phyloP scores from a whole-genome alignment of 2,113 vertebrate genomes.

The Ameiurus melas region DNA sequence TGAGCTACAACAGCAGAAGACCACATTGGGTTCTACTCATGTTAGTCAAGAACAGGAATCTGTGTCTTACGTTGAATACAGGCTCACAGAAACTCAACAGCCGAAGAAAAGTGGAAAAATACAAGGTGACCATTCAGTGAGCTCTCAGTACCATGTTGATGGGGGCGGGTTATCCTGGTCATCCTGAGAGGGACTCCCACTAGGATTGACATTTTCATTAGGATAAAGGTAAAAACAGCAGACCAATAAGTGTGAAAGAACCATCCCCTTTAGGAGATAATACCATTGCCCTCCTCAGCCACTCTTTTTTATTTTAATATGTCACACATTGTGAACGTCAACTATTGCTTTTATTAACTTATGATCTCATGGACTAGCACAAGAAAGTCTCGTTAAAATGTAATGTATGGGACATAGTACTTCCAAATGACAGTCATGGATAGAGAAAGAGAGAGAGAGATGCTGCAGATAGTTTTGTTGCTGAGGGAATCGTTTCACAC shows the following conservation, averaged over 20 bases:
- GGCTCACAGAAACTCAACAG: background rate
- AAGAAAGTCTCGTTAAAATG: background rate
- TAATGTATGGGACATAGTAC: background rate
- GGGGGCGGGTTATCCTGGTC: background rate
- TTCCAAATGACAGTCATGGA: background rate
- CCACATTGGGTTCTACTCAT: background rate
- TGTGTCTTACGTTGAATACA: background rate
- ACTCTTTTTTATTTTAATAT: background rate
- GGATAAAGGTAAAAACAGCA: background rate
- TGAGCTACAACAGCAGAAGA: background rate
- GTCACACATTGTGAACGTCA: background rate
- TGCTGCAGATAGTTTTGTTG: background rate
- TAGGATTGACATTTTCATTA: background rate
- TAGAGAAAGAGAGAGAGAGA: background rate
- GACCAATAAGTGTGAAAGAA: background rate
- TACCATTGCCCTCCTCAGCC: background rate
- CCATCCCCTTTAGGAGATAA: background rate
- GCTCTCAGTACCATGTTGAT: background rate
- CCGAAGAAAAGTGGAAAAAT: background rate
- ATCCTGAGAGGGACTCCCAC: background rate
- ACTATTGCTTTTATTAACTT: background rate
- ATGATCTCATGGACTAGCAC: background rate
- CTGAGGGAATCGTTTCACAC: slow-evolving; percentile 39
- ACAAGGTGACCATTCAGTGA: background rate
- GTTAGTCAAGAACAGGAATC: background rate